These are phyloP conservation scores for Tiphia femorata DNA, from an alignment of 2,888 invertebrate species.

Conservation along the genomic window DNA sequence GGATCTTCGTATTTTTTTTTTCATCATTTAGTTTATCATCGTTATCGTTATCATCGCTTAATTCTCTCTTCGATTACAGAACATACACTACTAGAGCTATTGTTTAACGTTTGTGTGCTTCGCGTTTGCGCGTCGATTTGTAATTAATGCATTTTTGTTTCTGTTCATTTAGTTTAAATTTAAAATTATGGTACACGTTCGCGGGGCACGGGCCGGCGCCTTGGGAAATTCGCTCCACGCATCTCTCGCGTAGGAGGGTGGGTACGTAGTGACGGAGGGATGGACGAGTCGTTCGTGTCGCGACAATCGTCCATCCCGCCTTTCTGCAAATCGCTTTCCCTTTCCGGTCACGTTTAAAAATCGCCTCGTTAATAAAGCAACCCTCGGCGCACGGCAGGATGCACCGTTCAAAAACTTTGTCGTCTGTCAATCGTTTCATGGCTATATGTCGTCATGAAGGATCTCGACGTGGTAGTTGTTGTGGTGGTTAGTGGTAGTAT, in stretches of 20 bases:
- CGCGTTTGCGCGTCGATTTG: slow-evolving; percentile 36
- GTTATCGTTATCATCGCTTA: slow-evolving; percentile 35
- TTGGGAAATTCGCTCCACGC: slow-evolving; percentile 53
- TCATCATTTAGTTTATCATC: slow-evolving; percentile 39
- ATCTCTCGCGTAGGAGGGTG: slow-evolving; percentile 26
- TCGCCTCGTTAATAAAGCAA: slow-evolving; percentile 43
- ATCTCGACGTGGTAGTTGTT: slow-evolving; percentile 50
- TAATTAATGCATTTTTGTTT: slow-evolving; percentile 37
- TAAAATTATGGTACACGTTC: slow-evolving; percentile 66
- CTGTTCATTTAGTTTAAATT: slow-evolving; percentile 43
- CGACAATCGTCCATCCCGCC: not conserved
- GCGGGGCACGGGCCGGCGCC: slow-evolving; percentile 62
- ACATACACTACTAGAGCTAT: slow-evolving; percentile 69
- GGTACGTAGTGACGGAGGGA: too few species aligned
- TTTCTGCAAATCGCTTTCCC: not conserved
- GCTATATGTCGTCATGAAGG: slow-evolving; percentile 54
- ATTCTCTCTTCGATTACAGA: slow-evolving; percentile 66
- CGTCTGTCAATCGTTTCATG: slow-evolving; percentile 58
- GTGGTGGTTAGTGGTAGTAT: too few species aligned
- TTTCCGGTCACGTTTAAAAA: slow-evolving; percentile 10
- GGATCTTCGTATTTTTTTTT: slow-evolving; percentile 45
- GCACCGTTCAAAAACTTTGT: slow-evolving; percentile 60
- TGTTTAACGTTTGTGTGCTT: slow-evolving; percentile 60
- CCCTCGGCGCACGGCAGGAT: slow-evolving; percentile 62
- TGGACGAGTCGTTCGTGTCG: too few species aligned